Conservation (phyloP, 2,797 vertebrate species). For the Characodon lateralis region DNA sequence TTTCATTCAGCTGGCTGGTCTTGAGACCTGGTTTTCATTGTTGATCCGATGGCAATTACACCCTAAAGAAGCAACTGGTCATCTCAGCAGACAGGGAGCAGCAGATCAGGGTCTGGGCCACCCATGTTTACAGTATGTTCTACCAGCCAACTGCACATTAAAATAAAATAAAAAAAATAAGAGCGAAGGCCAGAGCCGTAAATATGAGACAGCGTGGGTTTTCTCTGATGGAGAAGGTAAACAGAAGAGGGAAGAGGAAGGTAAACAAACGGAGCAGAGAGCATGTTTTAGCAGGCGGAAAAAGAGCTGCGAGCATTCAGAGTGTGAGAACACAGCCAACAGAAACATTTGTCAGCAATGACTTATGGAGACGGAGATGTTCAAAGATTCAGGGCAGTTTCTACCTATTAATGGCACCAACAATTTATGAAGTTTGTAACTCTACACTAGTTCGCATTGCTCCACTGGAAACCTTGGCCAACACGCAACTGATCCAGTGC, state of each 20-base stretch:
- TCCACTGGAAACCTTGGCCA: not conserved
- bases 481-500: not conserved
- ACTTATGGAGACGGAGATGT: conserved; percentile 7
- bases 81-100: not conserved
- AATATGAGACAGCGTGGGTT: not conserved
- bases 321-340: conserved; percentile 13
- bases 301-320: conserved; percentile 20
- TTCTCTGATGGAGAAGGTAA: not conserved
- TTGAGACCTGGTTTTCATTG: conserved; percentile 31
- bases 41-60: conserved; percentile 24
- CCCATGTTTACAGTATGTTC: not conserved
- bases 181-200: not conserved
- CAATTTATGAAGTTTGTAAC: not conserved
- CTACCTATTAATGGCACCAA: not conserved
- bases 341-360: conserved; percentile 27
- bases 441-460: not conserved
- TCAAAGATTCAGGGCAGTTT: not conserved
- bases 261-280: not conserved
- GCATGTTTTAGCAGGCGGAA: not conserved
- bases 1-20: not conserved
- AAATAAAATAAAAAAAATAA: not conserved
- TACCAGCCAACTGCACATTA: not conserved
- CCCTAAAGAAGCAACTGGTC: not conserved
- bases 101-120: not conserved
- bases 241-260: not conserved